Percentiles rank a stretch among this genome's conserved stretches.
These are phyloP conservation scores for Acleris cristana DNA, from an alignment of 2,888 invertebrate species.

Conservation along the genomic window DNA sequence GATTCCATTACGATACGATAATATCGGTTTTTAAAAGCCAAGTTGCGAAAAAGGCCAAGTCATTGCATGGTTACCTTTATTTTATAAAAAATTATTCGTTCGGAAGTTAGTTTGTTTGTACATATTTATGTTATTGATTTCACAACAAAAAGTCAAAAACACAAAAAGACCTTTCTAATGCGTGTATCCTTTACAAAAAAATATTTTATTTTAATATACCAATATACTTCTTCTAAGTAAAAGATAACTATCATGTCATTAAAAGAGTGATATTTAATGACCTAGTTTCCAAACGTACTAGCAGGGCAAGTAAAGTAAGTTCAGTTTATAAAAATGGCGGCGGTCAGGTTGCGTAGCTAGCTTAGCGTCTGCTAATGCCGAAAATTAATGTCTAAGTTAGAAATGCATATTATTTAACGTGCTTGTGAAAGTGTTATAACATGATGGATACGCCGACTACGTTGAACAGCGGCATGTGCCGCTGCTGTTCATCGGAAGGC, in stretches of 20 bases:
- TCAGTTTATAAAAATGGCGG: slow-evolving; percentile 66
- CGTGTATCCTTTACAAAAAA: too few species aligned
- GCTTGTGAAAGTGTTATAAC: slow-evolving; percentile 49
- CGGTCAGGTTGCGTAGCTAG: slow-evolving; percentile 51
- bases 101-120: background rate
- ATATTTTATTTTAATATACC: too few species aligned
- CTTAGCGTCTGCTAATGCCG: slow-evolving; percentile 24
- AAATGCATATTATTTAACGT: slow-evolving; percentile 43
- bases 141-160: too few species aligned
- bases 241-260: too few species aligned
- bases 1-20: background rate
- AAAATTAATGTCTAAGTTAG: slow-evolving; percentile 36
- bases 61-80: slow-evolving; percentile 9
- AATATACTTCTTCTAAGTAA: too few species aligned
- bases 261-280: too few species aligned
- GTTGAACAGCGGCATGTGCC: slow-evolving; percentile 66
- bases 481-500: slow-evolving; percentile 77
- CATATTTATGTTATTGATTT: too few species aligned
- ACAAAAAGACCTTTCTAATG: too few species aligned
- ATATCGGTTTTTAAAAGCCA: slow-evolving; percentile 4
- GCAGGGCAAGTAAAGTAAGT: background rate
- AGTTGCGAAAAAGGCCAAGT: slow-evolving; percentile 16
- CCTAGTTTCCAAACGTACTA: slow-evolving; percentile 8
- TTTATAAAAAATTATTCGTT: slow-evolving; percentile 34
- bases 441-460: slow-evolving; percentile 60